phyloP scores from a whole-genome alignment of 2,888 invertebrate species.

The Protophormia terraenovae region DNA sequence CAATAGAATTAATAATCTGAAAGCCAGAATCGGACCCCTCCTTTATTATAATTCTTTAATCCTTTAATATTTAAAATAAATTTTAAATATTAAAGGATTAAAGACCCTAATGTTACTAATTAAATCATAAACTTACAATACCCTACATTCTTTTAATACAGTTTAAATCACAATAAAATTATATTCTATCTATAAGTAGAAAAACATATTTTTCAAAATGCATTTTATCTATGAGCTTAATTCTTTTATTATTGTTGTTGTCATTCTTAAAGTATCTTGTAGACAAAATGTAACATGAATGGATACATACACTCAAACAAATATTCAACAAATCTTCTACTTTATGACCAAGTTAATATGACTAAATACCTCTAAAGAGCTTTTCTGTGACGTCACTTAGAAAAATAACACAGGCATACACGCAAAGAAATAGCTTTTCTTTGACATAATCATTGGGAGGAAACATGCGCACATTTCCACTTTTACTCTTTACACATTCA shows the following conservation, averaged over 20 bases:
- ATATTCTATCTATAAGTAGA: background rate
- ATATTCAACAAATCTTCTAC: background rate
- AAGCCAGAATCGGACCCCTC: no score
- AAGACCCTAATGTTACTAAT: no score
- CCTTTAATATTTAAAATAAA: no score
- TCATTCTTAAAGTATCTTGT: background rate
- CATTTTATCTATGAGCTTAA: constrained; percentile 31
- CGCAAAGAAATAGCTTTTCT: constrained; percentile 30
- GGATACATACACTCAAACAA: background rate
- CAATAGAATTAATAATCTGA: no score
- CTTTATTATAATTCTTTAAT: no score
- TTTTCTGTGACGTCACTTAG: constrained; percentile 76
- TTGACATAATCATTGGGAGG: background rate
- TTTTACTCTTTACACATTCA: constrained; percentile 25
- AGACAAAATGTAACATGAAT: constrained; percentile 7
- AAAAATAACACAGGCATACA: constrained; percentile 6
- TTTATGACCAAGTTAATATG: background rate
- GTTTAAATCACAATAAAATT: background rate
- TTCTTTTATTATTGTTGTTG: background rate
- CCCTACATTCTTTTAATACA: background rate
- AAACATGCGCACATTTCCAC: constrained; percentile 36
- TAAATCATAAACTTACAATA: background rate
- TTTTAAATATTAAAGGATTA: no score
- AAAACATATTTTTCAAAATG: constrained; percentile 22
- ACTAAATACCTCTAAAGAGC: constrained; percentile 67